phyloP scores from a whole-genome alignment of 1,140 invertebrate species.

The Drosophila pallidifrons region DNA sequence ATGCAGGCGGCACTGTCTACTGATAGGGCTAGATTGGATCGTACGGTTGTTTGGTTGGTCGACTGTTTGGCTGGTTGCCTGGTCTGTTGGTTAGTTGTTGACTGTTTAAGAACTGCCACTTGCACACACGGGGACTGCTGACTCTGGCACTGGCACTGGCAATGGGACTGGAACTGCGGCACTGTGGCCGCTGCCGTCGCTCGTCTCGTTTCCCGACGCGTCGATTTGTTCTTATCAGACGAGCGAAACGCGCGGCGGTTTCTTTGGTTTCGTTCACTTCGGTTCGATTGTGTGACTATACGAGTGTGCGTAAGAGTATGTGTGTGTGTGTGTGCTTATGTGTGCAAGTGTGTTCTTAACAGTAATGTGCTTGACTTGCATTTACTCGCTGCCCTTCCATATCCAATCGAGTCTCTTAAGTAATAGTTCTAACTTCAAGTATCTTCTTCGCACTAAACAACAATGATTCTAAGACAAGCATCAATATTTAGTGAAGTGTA shows the following conservation, averaged over 20 bases:
- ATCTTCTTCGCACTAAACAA: conserved; percentile 2
- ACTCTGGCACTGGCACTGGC: conserved; percentile 29
- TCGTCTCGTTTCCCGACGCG: conserved; percentile 12
- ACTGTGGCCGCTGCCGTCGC: conserved; percentile 21
- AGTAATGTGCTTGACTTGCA: conserved; percentile 6
- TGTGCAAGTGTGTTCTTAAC: conserved; percentile 13
- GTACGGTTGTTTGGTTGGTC: conserved; percentile 10
- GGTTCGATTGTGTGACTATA: conserved; percentile 12
- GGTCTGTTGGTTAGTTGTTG: conserved; percentile 6
- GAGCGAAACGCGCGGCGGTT: conserved; percentile 45
- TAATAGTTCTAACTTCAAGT: conserved; percentile 14
- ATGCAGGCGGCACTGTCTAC: conserved; percentile 30
- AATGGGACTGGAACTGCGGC: conserved; percentile 11
- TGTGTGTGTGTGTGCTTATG: conserved; percentile 24
- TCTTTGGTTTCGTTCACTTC: conserved; percentile 31
- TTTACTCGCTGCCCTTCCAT: conserved; percentile 16
- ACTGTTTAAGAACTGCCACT: conserved; percentile 66
- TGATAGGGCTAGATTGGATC: conserved; percentile 47
- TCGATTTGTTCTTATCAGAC: conserved; percentile 50
- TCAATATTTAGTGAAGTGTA: not conserved
- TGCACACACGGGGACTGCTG: conserved; percentile 16
- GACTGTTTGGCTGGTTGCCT: conserved; percentile 46
- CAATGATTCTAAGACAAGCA: conserved; percentile 9
- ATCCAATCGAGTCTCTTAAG: conserved; percentile 24
- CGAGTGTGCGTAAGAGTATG: not conserved